Evolutionary conservation across 2,113 vertebrate genomes (phyloP).

Genomic region (Rissa tridactyla): DNA sequence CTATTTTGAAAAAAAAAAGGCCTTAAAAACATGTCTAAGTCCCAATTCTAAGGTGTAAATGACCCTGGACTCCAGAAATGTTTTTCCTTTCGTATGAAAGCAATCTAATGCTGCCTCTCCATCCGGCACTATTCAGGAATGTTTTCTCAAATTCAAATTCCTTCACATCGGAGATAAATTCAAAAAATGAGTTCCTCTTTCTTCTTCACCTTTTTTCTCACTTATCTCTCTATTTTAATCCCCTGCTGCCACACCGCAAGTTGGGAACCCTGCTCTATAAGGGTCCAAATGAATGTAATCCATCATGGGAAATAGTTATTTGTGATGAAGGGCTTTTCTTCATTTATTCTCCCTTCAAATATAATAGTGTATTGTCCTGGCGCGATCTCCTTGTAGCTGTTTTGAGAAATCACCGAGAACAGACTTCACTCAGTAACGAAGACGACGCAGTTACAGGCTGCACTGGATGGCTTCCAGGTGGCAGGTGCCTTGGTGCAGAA

Average conservation of each 20-base stretch:
- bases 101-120: neutral
- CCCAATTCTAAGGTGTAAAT: neutral
- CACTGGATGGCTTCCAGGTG: neutral
- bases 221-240: neutral
- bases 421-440: neutral
- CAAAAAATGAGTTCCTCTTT: neutral
- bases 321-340: neutral
- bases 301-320: constrained; percentile 4
- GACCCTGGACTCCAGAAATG: neutral
- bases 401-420: neutral
- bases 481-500: neutral
- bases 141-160: neutral
- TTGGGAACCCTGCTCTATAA: neutral
- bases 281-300: neutral
- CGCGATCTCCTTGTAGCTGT: neutral
- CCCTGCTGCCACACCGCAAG: neutral
- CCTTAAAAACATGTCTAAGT: neutral
- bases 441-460: neutral
- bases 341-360: neutral
- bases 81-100: neutral
- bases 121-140: neutral
- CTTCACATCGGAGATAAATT: neutral
- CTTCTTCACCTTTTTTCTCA: neutral
- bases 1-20: neutral
- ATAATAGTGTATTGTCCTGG: neutral